Base-by-base conservation (phyloP, 1,140 invertebrate genomes). In the Drosophila kikkawai region DNA sequence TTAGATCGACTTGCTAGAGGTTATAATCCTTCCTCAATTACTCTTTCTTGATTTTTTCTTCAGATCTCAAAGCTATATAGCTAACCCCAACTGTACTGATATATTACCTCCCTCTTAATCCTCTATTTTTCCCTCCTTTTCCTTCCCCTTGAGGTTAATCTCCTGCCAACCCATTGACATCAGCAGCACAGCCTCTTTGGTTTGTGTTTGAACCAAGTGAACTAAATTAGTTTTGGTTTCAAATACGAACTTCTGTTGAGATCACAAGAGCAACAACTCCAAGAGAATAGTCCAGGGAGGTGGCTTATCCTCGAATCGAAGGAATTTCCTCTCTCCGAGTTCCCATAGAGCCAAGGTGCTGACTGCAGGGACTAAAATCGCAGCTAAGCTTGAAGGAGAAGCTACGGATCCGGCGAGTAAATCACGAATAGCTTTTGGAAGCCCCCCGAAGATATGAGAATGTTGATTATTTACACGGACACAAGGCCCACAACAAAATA, bases 391-490 rank as follows among this genome's bases (percentile, higher is more conserved):
- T 22, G 44, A n/a, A 12, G 7, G 36, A 66, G 32, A 48, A 67
- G 48, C 50, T 11, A 26, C 19, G 76, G 59, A 60, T 76, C 71
- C 69, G 68, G 74, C 82, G 69, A 91, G 87, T 84, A 91, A 91
- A 91, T 91, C 87, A 91, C 87, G 87, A 91, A 91, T 91, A 84
- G 83, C 83, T 82, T 82, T 51, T 56, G 77, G 76, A 63, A 86
- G 75, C 58, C 75, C 71, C 80, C 64, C 67, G 51, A 61, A 91
- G 87, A 91, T 91, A 91, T 84, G 80, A 77, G 80, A 91, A 91
- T 75, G 87, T 88, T 91, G 87, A 91, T 91, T 91, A 91, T 91
- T 91, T 91, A 77, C 87, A 87, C 87, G 83, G 83, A 69, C 68
- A 34, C 67, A 50, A 17, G 51, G 42, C 26, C 26, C 26, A 29